Base-by-base conservation (phyloP, 2,113 vertebrate species). In the Cacatua alba region DNA sequence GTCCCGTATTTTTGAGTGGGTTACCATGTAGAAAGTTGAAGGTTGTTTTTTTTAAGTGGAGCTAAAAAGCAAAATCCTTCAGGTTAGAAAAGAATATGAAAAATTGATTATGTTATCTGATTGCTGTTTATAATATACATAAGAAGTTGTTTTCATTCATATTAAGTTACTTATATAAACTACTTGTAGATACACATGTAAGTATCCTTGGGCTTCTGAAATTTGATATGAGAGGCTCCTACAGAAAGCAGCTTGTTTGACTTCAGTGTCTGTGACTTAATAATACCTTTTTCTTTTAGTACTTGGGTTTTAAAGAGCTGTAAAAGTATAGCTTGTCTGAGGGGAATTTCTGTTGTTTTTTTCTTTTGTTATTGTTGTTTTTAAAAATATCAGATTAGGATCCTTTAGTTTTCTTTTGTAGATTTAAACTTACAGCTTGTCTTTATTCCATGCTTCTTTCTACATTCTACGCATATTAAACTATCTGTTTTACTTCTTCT, bases 171-270 rank as follows among this genome's bases (percentile, higher is more conserved):
- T 88, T 93, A 26, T 48, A 70, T 72, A 33, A 90, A 55, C 26
- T 57, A 62, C n/a, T 80, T 79, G 33, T 72, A 84, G 26, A 86
- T 82, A 62, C 2, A 72, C 17, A 9, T 71, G 5, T 10, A 85
- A 76, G 24, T 92, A 75, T 77, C 53, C 57, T 76, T 88, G 72
- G 28, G 24, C 52, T 86, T 87, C 72, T 95, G 35, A 75, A 96
- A 79, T 80, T 59, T 63, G 64, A 65, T 86, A 62, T 46, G 67
- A 69, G 29, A 59, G 46, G 26, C 76, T 95, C 57, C 33, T 68
- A 43, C 51, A 48, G 67, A 44, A 52, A 71, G 37, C 17, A 24
- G 25, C 37, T 84, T 39, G 33, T 71, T 86, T 90, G 67, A 70
- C 35, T 60, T 93, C 49, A 74, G 23, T 77, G 23, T 74, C 49